Conservation (phyloP, 2,797 vertebrate species). For the Coracias cyanogaster region DNA sequence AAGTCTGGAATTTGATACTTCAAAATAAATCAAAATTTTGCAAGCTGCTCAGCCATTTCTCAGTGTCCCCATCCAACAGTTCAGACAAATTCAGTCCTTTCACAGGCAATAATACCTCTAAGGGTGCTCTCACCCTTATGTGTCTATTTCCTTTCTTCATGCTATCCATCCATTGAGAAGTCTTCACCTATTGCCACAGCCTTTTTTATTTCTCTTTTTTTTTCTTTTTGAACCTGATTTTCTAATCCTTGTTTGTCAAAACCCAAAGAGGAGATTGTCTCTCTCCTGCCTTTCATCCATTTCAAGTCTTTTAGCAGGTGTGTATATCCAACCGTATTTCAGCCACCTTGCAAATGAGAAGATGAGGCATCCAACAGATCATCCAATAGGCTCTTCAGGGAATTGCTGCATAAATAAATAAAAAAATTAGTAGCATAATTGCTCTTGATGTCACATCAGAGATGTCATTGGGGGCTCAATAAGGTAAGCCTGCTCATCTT, state of each 20-base stretch:
- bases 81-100: not conserved
- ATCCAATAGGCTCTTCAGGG: not conserved
- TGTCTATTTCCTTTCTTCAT: not conserved
- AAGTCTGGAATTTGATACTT: not conserved
- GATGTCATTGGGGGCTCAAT: not conserved
- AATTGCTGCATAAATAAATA: not conserved
- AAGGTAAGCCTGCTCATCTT: not conserved
- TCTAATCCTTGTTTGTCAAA: not conserved
- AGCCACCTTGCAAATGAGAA: not conserved
- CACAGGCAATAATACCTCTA: not conserved
- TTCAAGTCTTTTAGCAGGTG: not conserved
- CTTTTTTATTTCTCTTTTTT: too few species aligned
- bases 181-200: not conserved
- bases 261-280: not conserved
- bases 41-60: not conserved
- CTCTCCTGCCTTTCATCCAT: not conserved
- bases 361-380: not conserved
- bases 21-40: not conserved
- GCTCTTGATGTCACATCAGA: not conserved
- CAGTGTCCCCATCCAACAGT: not conserved
- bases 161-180: not conserved
- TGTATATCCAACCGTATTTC: not conserved
- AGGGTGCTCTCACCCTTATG: not conserved
- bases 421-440: not conserved
- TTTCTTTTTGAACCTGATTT: not conserved